Evolutionary conservation across 2,888 invertebrate genomes (phyloP), one percentile per base, ranked within the genome.

Genomic region (Noctua comes): DNA sequence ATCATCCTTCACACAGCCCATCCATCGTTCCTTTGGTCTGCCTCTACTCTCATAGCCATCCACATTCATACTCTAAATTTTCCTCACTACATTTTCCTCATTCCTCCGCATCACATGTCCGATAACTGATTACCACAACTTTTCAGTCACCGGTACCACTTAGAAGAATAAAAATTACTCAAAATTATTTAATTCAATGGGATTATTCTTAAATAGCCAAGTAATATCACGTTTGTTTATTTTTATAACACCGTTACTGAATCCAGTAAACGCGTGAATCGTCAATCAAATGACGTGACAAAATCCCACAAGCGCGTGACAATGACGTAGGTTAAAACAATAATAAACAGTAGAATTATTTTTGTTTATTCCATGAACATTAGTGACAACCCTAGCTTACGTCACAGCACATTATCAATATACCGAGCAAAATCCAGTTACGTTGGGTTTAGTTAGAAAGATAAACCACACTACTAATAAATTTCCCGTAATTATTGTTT

Each of bases 271-370:
- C 31, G 40, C 31, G 40, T 68, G 46, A 54, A 79, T 68, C 46
- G n/a, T 69, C 31, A 57, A 75, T 65, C 36, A 74, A 51, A 64
- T 82, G 68, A 84, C 71, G 64, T 75, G 62, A 54, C 36, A 27
- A 68, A 65, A 57, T 48, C 48, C 73, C 66, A 43, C n/a, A 71
- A 68, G 10, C 70, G 40, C 66, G 62, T 83, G 65, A 43, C 16
- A 82, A 57, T 83, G 43, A 83, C 75, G 75, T 74, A 68, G 11
- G 16, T 62, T 54, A 65, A 36, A 64, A 79, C 62, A 80, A 40
- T 73, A 79, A 62, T 66, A 66, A 24, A 70, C 54, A 62, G 11
- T 66, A 16, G 16, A 65, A 31, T 54, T 62, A 1, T 65, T 62
- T 69, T 62, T 70, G 46, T 82, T 73, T 64, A 54, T 80, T 70